A percentile compares a stretch with the other conserved stretches of the same genome.
Evolutionary conservation across 1,140 invertebrate genomes (phyloP).

Genomic region (Drosophila dunni): DNA sequence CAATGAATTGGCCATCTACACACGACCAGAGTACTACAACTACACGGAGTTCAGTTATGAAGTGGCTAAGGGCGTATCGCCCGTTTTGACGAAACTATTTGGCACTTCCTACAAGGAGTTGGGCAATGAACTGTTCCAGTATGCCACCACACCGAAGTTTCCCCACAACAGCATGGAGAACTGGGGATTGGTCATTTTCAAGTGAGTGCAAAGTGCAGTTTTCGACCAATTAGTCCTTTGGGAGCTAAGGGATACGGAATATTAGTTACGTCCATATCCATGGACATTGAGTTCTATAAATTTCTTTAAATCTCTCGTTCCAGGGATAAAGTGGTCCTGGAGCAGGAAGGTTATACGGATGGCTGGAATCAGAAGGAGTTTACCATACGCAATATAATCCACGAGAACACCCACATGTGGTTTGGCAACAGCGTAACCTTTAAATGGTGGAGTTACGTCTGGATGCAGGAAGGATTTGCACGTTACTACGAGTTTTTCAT

Average conservation of each 20-base stretch:
- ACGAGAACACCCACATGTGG: slow-evolving; percentile 88
- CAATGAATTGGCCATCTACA: slow-evolving; percentile 86
- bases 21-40: slow-evolving; percentile 87
- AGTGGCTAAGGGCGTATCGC: slow-evolving; percentile 85
- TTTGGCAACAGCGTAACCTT: slow-evolving; percentile 88
- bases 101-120: slow-evolving; percentile 80
- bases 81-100: slow-evolving; percentile 84
- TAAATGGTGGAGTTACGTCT: slow-evolving; percentile 88
- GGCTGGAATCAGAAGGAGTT: slow-evolving; percentile 77
- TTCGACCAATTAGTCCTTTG: too few relatives aligned
- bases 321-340: slow-evolving; percentile 48
- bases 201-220: slow-evolving; percentile 9
- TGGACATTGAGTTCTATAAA: too few relatives aligned
- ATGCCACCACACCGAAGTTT: slow-evolving; percentile 91
- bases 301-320: not conserved
- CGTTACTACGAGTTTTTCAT: slow-evolving; percentile 88
- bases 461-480: slow-evolving; percentile 89
- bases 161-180: slow-evolving; percentile 92
- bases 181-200: slow-evolving; percentile 91
- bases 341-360: slow-evolving; percentile 50
- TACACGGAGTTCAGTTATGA: slow-evolving; percentile 86
- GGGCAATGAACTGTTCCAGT: slow-evolving; percentile 86
- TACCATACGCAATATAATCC: slow-evolving; percentile 86
- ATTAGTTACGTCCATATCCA: too few relatives aligned
- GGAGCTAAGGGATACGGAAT: too few relatives aligned